phyloP scores from a whole-genome alignment of 2,888 invertebrate species.

The Parascotia fuliginaria region DNA sequence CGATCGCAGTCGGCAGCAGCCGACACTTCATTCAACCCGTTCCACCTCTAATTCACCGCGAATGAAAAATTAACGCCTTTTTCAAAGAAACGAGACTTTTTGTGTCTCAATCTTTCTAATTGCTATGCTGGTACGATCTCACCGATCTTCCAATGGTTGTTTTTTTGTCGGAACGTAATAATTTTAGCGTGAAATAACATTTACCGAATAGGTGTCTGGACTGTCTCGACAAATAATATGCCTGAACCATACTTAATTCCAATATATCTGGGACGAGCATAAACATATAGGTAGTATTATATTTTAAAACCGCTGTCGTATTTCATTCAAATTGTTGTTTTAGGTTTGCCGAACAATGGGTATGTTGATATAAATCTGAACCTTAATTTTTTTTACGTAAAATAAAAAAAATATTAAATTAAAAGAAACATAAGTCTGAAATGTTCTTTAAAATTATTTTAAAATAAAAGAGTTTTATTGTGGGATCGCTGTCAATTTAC shows the following conservation, averaged over 20 bases:
- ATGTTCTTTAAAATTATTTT: too few relatives aligned
- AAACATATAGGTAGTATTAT: too few relatives aligned
- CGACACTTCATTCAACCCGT: conserved; percentile 39
- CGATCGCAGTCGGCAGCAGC: conserved; percentile 36
- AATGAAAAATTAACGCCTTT: conserved; percentile 58
- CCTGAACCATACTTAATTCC: conserved; percentile 17
- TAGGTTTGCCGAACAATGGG: background rate
- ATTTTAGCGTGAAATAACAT: conserved; percentile 45
- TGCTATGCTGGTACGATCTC: conserved; percentile 47
- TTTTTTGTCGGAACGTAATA: conserved; percentile 46
- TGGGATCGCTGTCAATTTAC: too few relatives aligned
- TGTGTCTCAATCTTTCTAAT: conserved; percentile 55
- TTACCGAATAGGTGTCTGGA: conserved; percentile 14
- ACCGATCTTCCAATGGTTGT: conserved; percentile 37
- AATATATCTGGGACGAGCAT: conserved; percentile 27
- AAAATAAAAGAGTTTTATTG: too few relatives aligned
- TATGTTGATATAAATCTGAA: too few relatives aligned
- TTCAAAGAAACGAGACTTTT: conserved; percentile 46
- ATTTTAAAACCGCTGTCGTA: conserved; percentile 9
- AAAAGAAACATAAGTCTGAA: too few relatives aligned
- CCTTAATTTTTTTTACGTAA: too few relatives aligned
- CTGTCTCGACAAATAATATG: conserved; percentile 26
- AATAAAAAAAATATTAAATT: too few relatives aligned
- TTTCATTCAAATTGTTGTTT: conserved; percentile 15
- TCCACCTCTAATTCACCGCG: conserved; percentile 49